Base-by-base conservation (phyloP, 2,797 vertebrate genomes). In the Chelon labrosus region DNA sequence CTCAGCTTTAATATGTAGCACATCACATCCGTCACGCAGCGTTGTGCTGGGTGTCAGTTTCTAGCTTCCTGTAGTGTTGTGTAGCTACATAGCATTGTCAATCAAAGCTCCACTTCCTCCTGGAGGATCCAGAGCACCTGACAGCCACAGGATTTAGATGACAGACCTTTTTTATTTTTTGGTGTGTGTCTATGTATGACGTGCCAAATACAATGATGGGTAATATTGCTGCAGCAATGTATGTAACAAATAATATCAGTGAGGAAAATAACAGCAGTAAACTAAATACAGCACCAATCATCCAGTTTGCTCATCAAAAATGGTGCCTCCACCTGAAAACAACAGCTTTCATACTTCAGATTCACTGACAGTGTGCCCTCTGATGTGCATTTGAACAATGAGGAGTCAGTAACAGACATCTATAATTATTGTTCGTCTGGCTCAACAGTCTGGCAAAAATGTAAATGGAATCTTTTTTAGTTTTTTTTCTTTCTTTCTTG, bases 391-490 rank as follows among this genome's bases (percentile, higher is more conserved):
- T 69, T 65, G 38, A 46, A 70, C 58, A 56, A 57, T 35, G 37
- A 41, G 25, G 16, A 57, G 51, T 54, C 54, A 44, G 61, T 66
- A 46, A 64, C 9, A 57, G 27, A 67, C 54, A 39, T 67, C 50
- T n/a, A 42, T 62, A 42, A 51, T 70, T 73, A 22, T 22, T 57
- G 1, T 13, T 54, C 2, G 25, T 63, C 71, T 78, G 49, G 56
- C 25, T 73, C 53, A 37, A 47, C 52, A 25, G 61, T 70, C 57
- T 85, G 50, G 75, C 16, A 64, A 63, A 74, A 68, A 85, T 71
- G 73, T 58, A 70, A 71, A 85, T 61, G 16, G 4, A 11, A 14
- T 53, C 31, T 22, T 66, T 67, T 44, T 56, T 11, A 64, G 10
- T 39, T 65, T 31, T 31, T 3, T 27, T 56, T n/a, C n/a, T n/a